These are phyloP conservation scores for Clepsis dumicolana DNA, from an alignment of 2,888 invertebrate species.

Conservation along the genomic window DNA sequence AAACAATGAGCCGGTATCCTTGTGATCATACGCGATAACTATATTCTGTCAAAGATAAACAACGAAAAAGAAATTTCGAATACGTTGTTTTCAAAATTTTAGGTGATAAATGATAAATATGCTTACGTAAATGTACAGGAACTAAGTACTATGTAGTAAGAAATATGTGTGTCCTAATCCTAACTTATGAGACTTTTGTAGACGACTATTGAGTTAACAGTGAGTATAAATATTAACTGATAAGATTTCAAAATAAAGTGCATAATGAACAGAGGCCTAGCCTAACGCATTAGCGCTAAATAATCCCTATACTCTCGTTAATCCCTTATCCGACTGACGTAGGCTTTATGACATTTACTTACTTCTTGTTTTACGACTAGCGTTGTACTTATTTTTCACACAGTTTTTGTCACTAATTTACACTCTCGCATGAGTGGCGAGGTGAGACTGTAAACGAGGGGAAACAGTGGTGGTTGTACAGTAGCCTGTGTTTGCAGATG, in stretches of 20 bases:
- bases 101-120: background rate
- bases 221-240: too few species aligned
- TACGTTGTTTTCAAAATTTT: background rate
- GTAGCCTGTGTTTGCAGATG: slow-evolving; percentile 88
- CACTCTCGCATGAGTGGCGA: too few species aligned
- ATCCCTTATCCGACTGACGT: background rate
- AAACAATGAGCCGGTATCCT: slow-evolving; percentile 76
- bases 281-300: background rate
- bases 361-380: background rate
- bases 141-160: too few species aligned
- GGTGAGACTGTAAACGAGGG: too few species aligned
- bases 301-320: background rate
- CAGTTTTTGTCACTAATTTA: background rate
- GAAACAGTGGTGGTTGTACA: background rate
- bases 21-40: slow-evolving; percentile 65
- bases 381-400: background rate
- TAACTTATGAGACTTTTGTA: background rate
- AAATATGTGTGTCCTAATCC: too few species aligned
- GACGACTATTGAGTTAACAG: too few species aligned
- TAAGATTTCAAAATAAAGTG: background rate
- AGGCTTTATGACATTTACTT: background rate
- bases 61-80: slow-evolving; percentile 40
- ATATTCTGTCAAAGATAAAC: slow-evolving; percentile 59
- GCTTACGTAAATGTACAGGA: too few species aligned
- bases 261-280: background rate